Evolutionary conservation across 2,888 invertebrate species (phyloP), one percentile per base, ranked within the genome.

Genomic region (Drosophila putrida): DNA sequence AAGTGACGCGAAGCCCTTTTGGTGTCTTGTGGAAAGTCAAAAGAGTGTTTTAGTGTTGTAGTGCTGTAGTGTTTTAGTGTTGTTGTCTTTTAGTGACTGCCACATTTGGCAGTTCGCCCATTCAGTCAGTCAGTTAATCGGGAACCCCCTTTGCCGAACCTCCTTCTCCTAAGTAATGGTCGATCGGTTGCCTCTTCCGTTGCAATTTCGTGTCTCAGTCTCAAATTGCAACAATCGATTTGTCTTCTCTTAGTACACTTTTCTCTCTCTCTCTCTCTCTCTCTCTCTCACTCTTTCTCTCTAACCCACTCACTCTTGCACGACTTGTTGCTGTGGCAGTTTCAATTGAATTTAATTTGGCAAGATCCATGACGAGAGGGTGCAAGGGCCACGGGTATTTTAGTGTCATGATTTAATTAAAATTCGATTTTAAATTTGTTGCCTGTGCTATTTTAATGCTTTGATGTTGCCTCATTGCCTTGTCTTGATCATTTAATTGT

Each of bases 361-460:
- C 85, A 71, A 60, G 66, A 72, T 65, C 71, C 62, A 58, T 65
- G 51, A 28, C 4, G 58, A 43, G 39, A 15, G 38, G 15, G 10
- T 41, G 46, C 54, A 51, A 59, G 75, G 66, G 71, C 72, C 65
- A 60, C 15, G 70, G 61, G 39, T 76, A 79, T 86, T 88, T 83
- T 78, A 76, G 80, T 88, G 89, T 88, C 88, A 85, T 85, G 86
- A 89, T 85, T 83, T 78, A 78, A 86, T 85, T 85, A 57, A 85
- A 80, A 75, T 89, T 83, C 85, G 70, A 75, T 83, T 85, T 53
- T 25, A 68, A 71, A 63, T 75, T 75, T 71, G 46, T 38, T 59
- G 46, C 38, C 57, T 82, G 71, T 47, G 77, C 77, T 89, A 87
- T 84, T 88, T 87, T 78, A 58, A 64, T 68, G 77, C 80, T 75